phyloP scores from a whole-genome alignment of 2,888 invertebrate genomes.

The Pristionchus exspectatus region DNA sequence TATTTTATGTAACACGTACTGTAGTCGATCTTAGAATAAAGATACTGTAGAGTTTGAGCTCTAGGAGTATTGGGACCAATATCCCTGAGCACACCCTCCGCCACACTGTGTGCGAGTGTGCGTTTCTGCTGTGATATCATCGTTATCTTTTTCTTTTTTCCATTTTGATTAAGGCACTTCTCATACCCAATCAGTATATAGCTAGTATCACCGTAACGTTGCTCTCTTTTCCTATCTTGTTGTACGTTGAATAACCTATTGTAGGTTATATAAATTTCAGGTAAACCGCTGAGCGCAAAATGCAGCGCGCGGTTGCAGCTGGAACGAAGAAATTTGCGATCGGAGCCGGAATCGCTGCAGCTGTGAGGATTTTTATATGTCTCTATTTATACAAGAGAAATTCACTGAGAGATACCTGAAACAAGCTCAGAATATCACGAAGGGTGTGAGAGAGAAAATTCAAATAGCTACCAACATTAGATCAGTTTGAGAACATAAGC shows the following conservation, averaged over 20 bases:
- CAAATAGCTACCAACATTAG: no score
- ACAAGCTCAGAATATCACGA: no score
- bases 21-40: not conserved
- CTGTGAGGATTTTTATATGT: constrained; percentile 53
- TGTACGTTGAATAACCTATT: no score
- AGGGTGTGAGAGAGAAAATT: no score
- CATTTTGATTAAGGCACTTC: no score
- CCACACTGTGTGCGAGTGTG: not conserved
- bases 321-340: constrained; percentile 60
- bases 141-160: not conserved
- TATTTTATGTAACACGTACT: no score
- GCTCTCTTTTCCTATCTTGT: no score
- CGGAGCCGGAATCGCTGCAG: constrained; percentile 70
- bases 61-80: not conserved
- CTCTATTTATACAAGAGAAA: not conserved
- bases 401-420: no score
- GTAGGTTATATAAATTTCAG: constrained; percentile 53
- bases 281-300: constrained; percentile 63
- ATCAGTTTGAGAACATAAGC: no score
- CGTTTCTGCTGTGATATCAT: no score
- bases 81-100: not conserved
- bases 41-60: not conserved
- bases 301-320: constrained; percentile 69
- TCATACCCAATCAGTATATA: no score
- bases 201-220: no score